Base-by-base conservation (phyloP, 2,888 invertebrate species). In the Tiphia femorata region DNA sequence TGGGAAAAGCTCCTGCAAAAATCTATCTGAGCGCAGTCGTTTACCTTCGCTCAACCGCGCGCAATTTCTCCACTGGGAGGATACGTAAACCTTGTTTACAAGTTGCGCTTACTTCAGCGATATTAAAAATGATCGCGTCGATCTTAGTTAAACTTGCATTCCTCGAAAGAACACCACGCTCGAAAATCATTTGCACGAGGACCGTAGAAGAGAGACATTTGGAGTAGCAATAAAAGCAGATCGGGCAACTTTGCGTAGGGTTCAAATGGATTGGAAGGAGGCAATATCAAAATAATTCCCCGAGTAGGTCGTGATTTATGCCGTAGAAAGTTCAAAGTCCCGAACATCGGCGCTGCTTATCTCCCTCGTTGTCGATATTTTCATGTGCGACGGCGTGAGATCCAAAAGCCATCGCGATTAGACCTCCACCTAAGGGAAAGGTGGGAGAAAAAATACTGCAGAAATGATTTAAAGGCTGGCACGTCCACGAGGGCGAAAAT, bases 401-500 rank as follows among this genome's bases (percentile, higher is more conserved):
- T 33, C 33, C 33, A 6, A 33, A 33, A 14, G 33, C 12, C 14
- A 33, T 33, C 12, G 12, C 14, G 33, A 33, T 33, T 33, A n/a
- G n/a, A n/a, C n/a, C n/a, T n/a, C n/a, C n/a, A n/a, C n/a, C n/a
- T n/a, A 37, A 37, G 17, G 8, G 25, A 25, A 25, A 25, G 37
- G 12, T 4, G 17, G 17, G 19, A 10, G 37, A 37, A 16, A 37
- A 19, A 19, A 37, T 19, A 19, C 14, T 19, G 37, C 17, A 37
- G 19, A 17, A 17, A 19, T 19, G 37, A 37, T 37, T 37, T 7
- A 37, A 37, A 10, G 37, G 17, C n/a, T 27, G 14, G 53, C 20
- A 38, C 49, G 51, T 49, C 43, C 52, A 59, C 49, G 12, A 43
- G 49, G 42, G 61, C 7, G 10, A 33, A 6, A 5, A 12, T 8